Conservation (phyloP, 64 coral and sea anemone species). For the Actinia equina region DNA sequence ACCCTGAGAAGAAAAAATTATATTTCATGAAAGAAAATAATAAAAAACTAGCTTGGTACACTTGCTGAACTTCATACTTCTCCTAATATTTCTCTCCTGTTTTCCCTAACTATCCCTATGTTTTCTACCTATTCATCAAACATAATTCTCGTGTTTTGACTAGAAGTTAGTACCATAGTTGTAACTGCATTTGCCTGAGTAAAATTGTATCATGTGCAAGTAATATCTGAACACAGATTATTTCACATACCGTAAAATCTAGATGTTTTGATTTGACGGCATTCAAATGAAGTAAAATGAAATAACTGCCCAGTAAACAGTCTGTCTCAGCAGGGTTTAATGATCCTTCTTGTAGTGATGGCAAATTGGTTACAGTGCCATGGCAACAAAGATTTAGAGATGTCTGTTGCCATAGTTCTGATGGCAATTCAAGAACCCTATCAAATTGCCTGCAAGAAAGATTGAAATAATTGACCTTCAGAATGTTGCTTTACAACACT, state of each 20-base stretch:
- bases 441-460: constrained; percentile 30
- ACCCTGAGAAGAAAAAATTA: not conserved
- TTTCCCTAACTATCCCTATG: too few species aligned
- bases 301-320: constrained; percentile 52
- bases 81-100: too few species aligned
- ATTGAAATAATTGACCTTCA: not conserved
- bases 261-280: constrained; percentile 10
- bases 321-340: constrained; percentile 43
- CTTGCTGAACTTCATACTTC: too few species aligned
- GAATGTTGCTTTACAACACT: not conserved
- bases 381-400: constrained; percentile 60
- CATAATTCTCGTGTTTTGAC: too few species aligned
- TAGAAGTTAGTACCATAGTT: too few species aligned
- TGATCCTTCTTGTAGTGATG: constrained; percentile 36
- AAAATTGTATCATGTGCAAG: not conserved
- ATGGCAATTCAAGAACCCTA: constrained; percentile 65
- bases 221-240: not conserved
- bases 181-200: too few species aligned
- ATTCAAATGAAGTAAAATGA: constrained; percentile 22
- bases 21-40: too few species aligned
- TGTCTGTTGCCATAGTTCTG: constrained; percentile 50
- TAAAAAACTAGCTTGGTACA: too few species aligned
- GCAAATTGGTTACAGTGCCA: constrained; percentile 30
- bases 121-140: too few species aligned
- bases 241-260: not conserved